A percentile compares a stretch with the other conserved stretches of the same genome.
Conservation (phyloP, 2,888 invertebrate genomes). For the Tachina fera region DNA sequence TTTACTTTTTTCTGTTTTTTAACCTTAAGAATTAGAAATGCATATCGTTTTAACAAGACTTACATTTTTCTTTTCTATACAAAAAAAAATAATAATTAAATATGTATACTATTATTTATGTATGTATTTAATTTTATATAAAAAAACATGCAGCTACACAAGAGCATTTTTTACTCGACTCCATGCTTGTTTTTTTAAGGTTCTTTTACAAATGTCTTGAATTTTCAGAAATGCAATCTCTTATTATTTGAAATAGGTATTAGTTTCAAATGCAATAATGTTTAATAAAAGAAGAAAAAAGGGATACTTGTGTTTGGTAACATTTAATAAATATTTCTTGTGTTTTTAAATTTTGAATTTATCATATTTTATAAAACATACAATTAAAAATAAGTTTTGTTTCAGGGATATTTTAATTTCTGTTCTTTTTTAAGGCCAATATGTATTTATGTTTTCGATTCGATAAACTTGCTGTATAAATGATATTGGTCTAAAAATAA, state of each 20-base stretch:
- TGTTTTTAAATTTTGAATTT: neutral
- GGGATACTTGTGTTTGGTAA: neutral
- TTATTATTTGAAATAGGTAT: neutral
- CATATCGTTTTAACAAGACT: conserved; percentile 66
- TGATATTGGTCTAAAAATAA: conserved; percentile 54
- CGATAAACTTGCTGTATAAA: neutral
- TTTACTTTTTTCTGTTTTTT: conserved; percentile 6
- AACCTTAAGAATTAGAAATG: conserved; percentile 69
- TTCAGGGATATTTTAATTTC: neutral
- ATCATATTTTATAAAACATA: too few species aligned
- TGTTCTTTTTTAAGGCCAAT: conserved; percentile 28
- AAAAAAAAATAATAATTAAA: conserved; percentile 69
- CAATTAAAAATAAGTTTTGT: neutral
- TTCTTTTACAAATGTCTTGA: neutral
- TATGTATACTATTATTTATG: conserved; percentile 46
- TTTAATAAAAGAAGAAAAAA: conserved; percentile 19
- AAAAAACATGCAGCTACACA: conserved; percentile 44
- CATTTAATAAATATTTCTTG: neutral
- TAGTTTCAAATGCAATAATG: neutral
- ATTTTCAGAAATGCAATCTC: neutral
- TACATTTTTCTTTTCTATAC: conserved; percentile 71
- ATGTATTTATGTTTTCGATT: conserved; percentile 8
- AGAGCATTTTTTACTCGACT: conserved; percentile 1
- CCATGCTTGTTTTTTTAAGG: neutral
- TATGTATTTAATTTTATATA: conserved; percentile 20